Percentiles rank a stretch among this genome's conserved stretches.
phyloP scores from a whole-genome alignment of 2,113 vertebrate species.

The Cavia porcellus region DNA sequence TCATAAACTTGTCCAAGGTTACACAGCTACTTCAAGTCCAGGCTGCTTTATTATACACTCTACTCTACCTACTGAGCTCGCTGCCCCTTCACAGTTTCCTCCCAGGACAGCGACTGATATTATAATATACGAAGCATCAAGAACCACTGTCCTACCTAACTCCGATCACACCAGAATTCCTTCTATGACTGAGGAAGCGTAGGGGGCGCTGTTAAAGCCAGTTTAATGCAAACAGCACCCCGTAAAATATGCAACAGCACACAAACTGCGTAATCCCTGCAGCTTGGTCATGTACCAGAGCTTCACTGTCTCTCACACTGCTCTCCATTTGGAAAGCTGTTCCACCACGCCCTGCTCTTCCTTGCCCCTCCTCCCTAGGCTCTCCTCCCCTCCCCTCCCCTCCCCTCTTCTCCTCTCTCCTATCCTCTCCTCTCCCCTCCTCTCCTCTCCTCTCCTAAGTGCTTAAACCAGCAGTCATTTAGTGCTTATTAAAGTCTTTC shows the following conservation, averaged over 20 bases:
- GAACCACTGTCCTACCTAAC: not conserved
- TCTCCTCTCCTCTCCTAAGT: not conserved
- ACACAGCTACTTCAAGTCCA: not conserved
- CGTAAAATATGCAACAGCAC: too few relatives aligned
- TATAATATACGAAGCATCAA: not conserved
- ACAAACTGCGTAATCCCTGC: not conserved
- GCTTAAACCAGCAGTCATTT: not conserved
- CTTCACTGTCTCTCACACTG: accelerated
- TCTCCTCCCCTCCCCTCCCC: not conserved
- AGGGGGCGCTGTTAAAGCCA: not conserved
- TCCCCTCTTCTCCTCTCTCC: not conserved
- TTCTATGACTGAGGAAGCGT: too few relatives aligned
- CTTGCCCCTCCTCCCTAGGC: too few relatives aligned
- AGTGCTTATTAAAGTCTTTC: not conserved
- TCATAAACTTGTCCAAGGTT: not conserved
- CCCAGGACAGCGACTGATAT: not conserved
- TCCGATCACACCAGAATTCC: not conserved
- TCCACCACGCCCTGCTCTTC: not conserved
- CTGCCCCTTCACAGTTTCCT: not conserved
- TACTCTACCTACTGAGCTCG: not conserved
- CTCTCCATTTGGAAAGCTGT: not conserved
- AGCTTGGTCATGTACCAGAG: not conserved
- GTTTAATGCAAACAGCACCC: not conserved
- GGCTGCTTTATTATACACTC: not conserved
- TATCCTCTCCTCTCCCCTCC: not conserved